Evolutionary conservation across 1,140 invertebrate species (phyloP).

Genomic region (Lethrus apterus): DNA sequence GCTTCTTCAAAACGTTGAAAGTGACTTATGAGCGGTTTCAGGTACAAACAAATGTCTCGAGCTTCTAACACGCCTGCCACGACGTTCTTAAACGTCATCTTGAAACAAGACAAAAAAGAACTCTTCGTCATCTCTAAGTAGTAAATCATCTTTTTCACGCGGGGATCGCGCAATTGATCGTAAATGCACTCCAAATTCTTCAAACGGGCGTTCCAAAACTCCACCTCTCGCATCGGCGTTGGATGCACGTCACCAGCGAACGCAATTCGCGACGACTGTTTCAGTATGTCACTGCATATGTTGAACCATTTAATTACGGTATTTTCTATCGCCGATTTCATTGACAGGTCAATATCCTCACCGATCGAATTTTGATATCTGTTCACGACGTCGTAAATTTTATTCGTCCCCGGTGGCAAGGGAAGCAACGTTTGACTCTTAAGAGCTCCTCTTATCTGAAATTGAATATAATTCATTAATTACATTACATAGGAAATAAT

Average conservation of each 20-base stretch:
- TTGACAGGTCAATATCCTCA: slow-evolving; percentile 52
- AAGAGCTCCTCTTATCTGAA: slow-evolving; percentile 49
- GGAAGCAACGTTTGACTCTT: slow-evolving; percentile 57
- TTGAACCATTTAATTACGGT: slow-evolving; percentile 77
- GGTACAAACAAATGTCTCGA: slow-evolving; percentile 57
- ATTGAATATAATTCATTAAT: slow-evolving; percentile 16
- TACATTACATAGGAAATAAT: neutral
- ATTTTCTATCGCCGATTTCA: slow-evolving; percentile 70
- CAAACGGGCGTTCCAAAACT: slow-evolving; percentile 59
- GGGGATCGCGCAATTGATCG: slow-evolving; percentile 66
- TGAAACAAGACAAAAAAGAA: slow-evolving; percentile 55
- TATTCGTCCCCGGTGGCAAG: slow-evolving; percentile 68
- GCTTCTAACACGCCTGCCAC: slow-evolving; percentile 49
- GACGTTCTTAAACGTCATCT: slow-evolving; percentile 47
- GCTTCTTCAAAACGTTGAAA: slow-evolving; percentile 64
- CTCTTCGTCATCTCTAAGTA: slow-evolving; percentile 54
- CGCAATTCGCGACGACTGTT: slow-evolving; percentile 59
- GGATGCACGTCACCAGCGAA: slow-evolving; percentile 46
- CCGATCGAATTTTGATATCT: slow-evolving; percentile 47
- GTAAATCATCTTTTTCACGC: slow-evolving; percentile 73
- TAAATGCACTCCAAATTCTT: slow-evolving; percentile 78
- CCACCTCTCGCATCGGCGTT: slow-evolving; percentile 61
- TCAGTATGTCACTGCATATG: slow-evolving; percentile 69
- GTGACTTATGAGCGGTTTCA: slow-evolving; percentile 52
- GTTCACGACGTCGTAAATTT: slow-evolving; percentile 53